Conservation (phyloP, 2,797 vertebrate species). For the Potorous gilbertii region DNA sequence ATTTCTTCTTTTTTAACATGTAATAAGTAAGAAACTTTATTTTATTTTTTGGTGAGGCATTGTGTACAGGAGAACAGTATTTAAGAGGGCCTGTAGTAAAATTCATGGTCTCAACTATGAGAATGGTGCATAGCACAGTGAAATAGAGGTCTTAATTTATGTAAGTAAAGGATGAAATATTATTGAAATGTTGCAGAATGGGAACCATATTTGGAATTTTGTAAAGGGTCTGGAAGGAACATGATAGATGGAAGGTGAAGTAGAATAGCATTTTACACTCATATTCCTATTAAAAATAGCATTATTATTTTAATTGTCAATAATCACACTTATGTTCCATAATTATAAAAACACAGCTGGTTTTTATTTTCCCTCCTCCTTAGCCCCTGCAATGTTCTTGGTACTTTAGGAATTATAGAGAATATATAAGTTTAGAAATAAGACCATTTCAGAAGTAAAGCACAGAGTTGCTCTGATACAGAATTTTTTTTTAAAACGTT, state of each 20-base stretch:
- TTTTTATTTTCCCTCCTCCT: slow-evolving; percentile 63
- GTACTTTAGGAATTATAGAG: slow-evolving; percentile 60
- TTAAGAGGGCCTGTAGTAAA: too few relatives aligned
- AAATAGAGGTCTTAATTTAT: too few relatives aligned
- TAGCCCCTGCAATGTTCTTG: slow-evolving; percentile 34
- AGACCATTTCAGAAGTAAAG: slow-evolving; percentile 54
- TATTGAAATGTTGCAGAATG: too few relatives aligned
- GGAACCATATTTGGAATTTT: not conserved
- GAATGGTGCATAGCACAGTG: too few relatives aligned
- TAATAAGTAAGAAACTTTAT: too few relatives aligned
- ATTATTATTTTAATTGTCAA: not conserved
- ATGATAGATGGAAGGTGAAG: not conserved
- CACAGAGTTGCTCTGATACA: slow-evolving; percentile 61
- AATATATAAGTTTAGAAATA: slow-evolving; percentile 70
- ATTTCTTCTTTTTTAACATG: too few relatives aligned
- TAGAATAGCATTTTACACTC: not conserved
- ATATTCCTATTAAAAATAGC: not conserved
- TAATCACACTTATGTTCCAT: slow-evolving; percentile 7
- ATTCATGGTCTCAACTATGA: too few relatives aligned
- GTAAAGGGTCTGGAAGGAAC: not conserved
- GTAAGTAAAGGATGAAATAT: too few relatives aligned
- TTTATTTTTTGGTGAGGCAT: too few relatives aligned
- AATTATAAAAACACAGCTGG: slow-evolving; percentile 50
- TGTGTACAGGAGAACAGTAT: too few relatives aligned
- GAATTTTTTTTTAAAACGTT: not conserved